Conservation (phyloP, 1,140 invertebrate genomes). For the Drosophila kikkawai region DNA sequence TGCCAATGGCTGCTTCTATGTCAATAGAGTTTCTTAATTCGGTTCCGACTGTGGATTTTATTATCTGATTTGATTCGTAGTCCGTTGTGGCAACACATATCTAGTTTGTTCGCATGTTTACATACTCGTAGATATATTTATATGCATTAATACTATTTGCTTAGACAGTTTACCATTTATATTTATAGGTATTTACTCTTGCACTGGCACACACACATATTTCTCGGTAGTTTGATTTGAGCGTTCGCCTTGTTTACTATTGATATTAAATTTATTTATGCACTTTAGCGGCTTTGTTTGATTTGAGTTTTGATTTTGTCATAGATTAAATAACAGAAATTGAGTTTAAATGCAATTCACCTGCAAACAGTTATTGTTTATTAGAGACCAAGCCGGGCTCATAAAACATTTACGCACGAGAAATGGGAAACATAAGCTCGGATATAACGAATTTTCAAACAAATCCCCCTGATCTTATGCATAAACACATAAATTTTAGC, state of each 20-base stretch:
- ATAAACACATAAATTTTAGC: slow-evolving; percentile 36
- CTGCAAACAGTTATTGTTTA: slow-evolving; percentile 56
- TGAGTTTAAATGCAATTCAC: slow-evolving; percentile 73
- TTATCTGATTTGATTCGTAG: slow-evolving; percentile 50
- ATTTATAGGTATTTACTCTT: slow-evolving; percentile 54
- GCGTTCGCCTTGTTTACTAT: slow-evolving; percentile 44
- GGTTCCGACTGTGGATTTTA: slow-evolving; percentile 30
- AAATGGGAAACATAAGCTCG: slow-evolving; percentile 21
- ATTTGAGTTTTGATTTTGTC: slow-evolving; percentile 70
- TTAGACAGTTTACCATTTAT: slow-evolving; percentile 51
- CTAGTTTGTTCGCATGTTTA: slow-evolving; percentile 10
- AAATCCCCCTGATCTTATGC: slow-evolving; percentile 24
- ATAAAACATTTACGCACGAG: slow-evolving; percentile 45
- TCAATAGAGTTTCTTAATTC: slow-evolving; percentile 35
- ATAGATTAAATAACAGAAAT: slow-evolving; percentile 62
- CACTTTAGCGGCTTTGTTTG: slow-evolving; percentile 72
- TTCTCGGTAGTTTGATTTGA: slow-evolving; percentile 42
- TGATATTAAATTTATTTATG: slow-evolving; percentile 65
- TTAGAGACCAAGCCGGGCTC: slow-evolving; percentile 5
- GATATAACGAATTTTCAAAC: slow-evolving; percentile 19
- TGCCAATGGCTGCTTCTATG: slow-evolving; percentile 20
- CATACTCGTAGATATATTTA: slow-evolving; percentile 24
- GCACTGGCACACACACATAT: slow-evolving; percentile 30
- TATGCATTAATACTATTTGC: slow-evolving; percentile 43
- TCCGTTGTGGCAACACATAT: slow-evolving; percentile 21